Base-by-base conservation (phyloP, 2,113 vertebrate genomes). In the Oenanthe oenanthe region DNA sequence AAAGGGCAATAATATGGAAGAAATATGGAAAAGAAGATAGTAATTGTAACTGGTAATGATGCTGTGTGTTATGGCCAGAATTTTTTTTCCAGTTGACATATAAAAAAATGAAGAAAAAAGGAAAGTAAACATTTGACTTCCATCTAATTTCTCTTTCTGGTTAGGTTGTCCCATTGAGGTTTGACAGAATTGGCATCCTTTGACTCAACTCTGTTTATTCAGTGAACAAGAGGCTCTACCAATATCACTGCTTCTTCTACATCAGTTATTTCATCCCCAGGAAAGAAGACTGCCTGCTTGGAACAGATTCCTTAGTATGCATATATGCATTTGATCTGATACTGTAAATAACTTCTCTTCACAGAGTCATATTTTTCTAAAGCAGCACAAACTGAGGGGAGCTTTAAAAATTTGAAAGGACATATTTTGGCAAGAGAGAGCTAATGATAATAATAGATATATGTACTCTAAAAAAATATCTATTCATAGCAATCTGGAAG, bases 71-170 rank as follows among this genome's bases (percentile, higher is more conserved):
- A 53, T 20, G 92, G 75, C 13, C 63, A 47, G 85, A 70, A 40
- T 54, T 83, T 92, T 73, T 95, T 79, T 92, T 83, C 38, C 72
- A 83, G 14, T 21, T 92, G 88, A 75, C 66, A 36, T 88, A 34
- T 58, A 70, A 83, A 29, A 93, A 88, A 96, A 92, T 87, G 65
- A 95, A 91, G 82, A 94, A 88, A 96, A 97, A 90, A 84, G 47
- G 25, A 58, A 57, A 56, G 29, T 26, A 92, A 80, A 80, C 32
- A 70, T 86, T 94, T 8, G 9, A 80, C 51, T 63, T 94, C 29
- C 20, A 51, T 85, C 78, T 79, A 34, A 61, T 70, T 85, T 92
- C 93, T 54, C 47, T 29, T 94, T 34, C 50, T 83, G 18, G 63
- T 80, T 93, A 85, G 58, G 32, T 18, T 3, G 3, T 75, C 32